Base-by-base conservation (phyloP, 1,140 invertebrate species). In the Drosophila sulfurigaster region DNA sequence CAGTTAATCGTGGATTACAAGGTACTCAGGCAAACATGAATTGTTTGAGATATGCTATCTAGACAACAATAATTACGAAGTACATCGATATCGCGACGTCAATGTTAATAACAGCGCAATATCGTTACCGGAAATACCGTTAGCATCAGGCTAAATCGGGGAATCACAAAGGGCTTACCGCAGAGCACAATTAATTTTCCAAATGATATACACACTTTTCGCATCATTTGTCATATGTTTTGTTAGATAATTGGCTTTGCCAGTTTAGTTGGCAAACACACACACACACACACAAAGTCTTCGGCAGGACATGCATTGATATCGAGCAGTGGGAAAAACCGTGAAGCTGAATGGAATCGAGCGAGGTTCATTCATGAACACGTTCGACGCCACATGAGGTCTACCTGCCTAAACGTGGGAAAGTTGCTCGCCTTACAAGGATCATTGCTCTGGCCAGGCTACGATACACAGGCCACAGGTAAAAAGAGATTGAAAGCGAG, bases 171-270 rank as follows among this genome's bases (percentile, higher is more conserved):
- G 56, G 69, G 68, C 77, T 88, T 79, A 87, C 85, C 83, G 48
- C 85, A 81, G 81, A 83, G 60, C 70, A 58, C 78, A 85, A 89
- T 89, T 89, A 89, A 89, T 89, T 89, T 89, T 54, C 85, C 85
- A 81, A 82, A 79, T 85, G 54, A 81, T 60, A 11, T 20, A 43
- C 62, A 73, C 43, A 64, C 49, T 51, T 56, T 20, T 32, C 30
- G n/a, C 51, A 62, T 75, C 45, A 82, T 74, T 89, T 89, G 78
- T 89, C 85, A 89, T 90, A 89, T 89, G 85, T 89, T 89, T 89
- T 89, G 85, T 89, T 89, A 81, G 58, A 89, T 89, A 89, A 89
- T 89, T 89, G 85, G 85, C 85, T 88, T 89, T 81, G 74, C 81
- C 82, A 78, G 79, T 59, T 54, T 59, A 59, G 72, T 75, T 75